Percentiles rank a stretch among this genome's conserved stretches.
These are phyloP conservation scores for Lacanobia wlatinum DNA, from an alignment of 2,888 invertebrate genomes.

Conservation along the genomic window DNA sequence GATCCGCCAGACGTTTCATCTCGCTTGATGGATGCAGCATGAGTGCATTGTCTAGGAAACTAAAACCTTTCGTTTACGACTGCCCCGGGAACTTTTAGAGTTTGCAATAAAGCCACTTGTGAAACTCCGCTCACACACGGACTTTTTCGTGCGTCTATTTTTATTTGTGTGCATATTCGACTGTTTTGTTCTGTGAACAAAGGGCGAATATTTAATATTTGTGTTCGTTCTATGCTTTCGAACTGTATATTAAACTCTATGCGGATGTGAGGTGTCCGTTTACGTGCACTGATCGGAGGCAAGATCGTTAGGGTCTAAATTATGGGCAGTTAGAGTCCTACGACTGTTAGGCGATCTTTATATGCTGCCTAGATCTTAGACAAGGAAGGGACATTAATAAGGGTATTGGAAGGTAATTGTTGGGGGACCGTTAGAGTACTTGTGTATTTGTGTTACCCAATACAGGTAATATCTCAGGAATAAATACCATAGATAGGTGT, in stretches of 20 bases:
- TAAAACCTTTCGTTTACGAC: constrained; percentile 70
- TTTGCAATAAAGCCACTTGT: constrained; percentile 71
- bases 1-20: constrained; percentile 73
- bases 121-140: constrained; percentile 59
- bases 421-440: constrained; percentile 47
- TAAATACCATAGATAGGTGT: constrained; percentile 40
- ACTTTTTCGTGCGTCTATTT: constrained; percentile 66
- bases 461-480: constrained; percentile 36
- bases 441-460: constrained; percentile 39
- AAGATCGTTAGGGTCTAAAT: constrained; percentile 36
- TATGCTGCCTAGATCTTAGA: constrained; percentile 48
- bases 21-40: constrained; percentile 76
- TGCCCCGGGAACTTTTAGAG: constrained; percentile 58
- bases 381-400: constrained; percentile 44
- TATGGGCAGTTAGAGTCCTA: constrained; percentile 45
- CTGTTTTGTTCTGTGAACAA: constrained; percentile 44
- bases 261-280: constrained; percentile 46
- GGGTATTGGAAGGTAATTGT: constrained; percentile 42
- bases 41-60: constrained; percentile 78
- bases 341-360: constrained; percentile 50
- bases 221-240: constrained; percentile 7
- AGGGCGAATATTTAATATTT: constrained; percentile 39
- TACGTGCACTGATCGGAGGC: constrained; percentile 44
- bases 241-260: constrained; percentile 38
- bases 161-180: constrained; percentile 58